These are phyloP conservation scores for Meiosimyza decipiens DNA, from an alignment of 2,888 invertebrate species.

Conservation along the genomic window DNA sequence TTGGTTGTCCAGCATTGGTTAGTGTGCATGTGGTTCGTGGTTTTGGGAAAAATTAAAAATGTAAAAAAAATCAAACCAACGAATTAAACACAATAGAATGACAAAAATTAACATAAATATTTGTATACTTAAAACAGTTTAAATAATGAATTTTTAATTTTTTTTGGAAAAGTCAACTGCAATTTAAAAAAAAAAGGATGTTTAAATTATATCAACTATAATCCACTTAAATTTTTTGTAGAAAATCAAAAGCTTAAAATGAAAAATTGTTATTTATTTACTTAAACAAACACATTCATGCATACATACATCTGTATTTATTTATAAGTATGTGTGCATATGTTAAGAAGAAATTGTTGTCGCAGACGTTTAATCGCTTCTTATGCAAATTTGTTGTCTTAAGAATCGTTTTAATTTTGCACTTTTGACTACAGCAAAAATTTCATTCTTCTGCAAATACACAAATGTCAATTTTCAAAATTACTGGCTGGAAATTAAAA, in stretches of 20 bases:
- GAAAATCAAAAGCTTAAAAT: neutral
- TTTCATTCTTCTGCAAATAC: conserved; percentile 3
- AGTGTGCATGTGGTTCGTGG: conserved; percentile 7
- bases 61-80: neutral
- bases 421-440: conserved; percentile 37
- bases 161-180: no score
- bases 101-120: neutral
- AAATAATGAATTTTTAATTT: no score
- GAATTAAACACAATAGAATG: neutral
- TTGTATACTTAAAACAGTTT: no score
- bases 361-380: conserved; percentile 36
- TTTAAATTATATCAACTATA: no score
- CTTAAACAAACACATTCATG: conserved; percentile 1
- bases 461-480: conserved; percentile 33
- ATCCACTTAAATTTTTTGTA: no score
- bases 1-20: conserved; percentile 18
- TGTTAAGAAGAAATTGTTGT: neutral
- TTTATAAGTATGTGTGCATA: neutral
- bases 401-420: conserved; percentile 36
- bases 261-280: conserved; percentile 17
- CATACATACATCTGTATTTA: neutral
- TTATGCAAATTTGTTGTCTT: conserved; percentile 48
- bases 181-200: no score
- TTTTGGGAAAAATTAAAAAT: conserved; percentile 9
- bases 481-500: conserved; percentile 33